phyloP scores from a whole-genome alignment of 2,113 vertebrate species.

The Spilogale gracilis region DNA sequence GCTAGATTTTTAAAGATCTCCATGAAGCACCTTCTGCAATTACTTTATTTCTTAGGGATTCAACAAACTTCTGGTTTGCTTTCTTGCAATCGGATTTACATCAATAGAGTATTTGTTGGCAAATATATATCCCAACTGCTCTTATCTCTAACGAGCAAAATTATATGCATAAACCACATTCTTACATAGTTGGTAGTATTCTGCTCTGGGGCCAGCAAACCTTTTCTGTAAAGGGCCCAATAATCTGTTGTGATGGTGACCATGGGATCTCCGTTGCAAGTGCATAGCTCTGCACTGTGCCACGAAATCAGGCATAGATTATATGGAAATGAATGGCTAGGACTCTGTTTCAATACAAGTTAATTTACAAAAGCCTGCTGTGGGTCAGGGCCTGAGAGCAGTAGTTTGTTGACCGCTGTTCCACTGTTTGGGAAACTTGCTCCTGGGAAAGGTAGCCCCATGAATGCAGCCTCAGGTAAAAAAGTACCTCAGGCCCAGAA shows the following conservation, averaged over 20 bases:
- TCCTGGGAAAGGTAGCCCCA: background rate
- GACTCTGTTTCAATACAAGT: background rate
- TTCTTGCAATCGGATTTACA: background rate
- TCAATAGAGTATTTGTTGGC: background rate
- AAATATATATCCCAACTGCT: background rate
- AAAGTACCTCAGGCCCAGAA: background rate
- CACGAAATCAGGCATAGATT: background rate
- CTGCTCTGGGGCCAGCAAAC: background rate
- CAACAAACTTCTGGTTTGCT: background rate
- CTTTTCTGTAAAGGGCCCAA: background rate
- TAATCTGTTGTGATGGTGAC: background rate
- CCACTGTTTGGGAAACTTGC: background rate
- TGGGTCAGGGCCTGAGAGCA: background rate
- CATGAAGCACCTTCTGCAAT: background rate
- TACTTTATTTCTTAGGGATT: conserved; percentile 7
- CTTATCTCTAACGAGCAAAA: conserved; percentile 18
- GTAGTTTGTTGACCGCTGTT: background rate
- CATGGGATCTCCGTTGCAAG: background rate
- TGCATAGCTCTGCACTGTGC: background rate
- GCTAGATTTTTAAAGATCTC: background rate
- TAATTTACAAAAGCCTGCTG: background rate
- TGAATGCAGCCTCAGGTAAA: background rate
- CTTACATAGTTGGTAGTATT: background rate
- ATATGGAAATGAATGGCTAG: background rate
- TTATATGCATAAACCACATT: background rate